Conservation (phyloP, 1,140 invertebrate species). For the Drosophila simulans region DNA sequence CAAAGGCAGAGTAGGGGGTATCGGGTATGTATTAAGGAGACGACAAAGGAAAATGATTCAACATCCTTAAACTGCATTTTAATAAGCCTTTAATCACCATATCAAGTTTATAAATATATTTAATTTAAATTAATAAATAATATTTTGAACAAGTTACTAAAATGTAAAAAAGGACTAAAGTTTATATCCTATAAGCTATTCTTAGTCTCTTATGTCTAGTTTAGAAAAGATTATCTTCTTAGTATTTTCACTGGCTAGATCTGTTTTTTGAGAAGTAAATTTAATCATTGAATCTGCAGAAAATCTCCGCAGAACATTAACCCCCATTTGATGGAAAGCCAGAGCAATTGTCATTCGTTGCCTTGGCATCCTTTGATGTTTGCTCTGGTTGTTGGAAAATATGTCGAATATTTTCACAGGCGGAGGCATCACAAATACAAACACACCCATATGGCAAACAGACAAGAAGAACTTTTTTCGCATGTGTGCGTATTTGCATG, state of each 20-base stretch:
- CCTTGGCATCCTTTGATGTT: conserved; percentile 41
- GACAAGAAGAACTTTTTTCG: conserved; percentile 48
- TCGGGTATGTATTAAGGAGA: background rate
- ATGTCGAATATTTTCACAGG: conserved; percentile 79
- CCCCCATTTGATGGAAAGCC: background rate
- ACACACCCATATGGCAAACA: conserved; percentile 62
- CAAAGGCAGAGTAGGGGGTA: conserved; percentile 17
- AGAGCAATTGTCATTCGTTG: conserved; percentile 52
- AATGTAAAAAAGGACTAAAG: no score
- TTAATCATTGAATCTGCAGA: background rate
- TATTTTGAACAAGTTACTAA: no score
- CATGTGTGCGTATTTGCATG: conserved; percentile 69
- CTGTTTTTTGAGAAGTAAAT: background rate
- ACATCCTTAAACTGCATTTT: background rate
- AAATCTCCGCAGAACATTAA: background rate
- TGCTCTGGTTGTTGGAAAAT: conserved; percentile 74
- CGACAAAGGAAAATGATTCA: background rate
- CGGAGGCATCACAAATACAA: conserved; percentile 64
- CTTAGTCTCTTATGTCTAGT: no score
- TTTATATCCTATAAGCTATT: no score
- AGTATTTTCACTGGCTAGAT: no score
- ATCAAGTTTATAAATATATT: no score
- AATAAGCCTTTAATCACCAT: no score
- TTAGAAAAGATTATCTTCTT: no score
- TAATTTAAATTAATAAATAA: no score